Conservation (phyloP, 2,113 vertebrate genomes). For the Petrocephalus microphthalmus region DNA sequence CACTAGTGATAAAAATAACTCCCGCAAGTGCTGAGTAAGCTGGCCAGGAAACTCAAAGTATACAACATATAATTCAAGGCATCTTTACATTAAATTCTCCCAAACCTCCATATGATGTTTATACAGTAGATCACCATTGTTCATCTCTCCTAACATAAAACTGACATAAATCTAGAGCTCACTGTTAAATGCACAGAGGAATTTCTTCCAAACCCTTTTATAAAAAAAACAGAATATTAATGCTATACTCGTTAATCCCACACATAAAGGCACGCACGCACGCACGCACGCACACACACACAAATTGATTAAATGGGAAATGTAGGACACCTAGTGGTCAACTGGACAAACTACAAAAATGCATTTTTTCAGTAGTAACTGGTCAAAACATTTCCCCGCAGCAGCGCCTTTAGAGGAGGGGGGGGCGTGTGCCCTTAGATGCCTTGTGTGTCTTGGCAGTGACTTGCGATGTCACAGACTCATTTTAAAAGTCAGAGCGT, state of each 20-base stretch:
- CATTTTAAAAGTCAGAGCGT: not conserved
- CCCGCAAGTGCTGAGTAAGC: not conserved
- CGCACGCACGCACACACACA: not conserved
- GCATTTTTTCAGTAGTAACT: not conserved
- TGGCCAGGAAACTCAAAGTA: not conserved
- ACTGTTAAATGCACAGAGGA: no score
- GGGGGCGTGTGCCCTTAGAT: not conserved
- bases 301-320: not conserved
- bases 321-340: not conserved
- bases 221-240: not conserved
- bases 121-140: not conserved
- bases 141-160: not conserved
- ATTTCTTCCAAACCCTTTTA: not conserved
- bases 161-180: not conserved
- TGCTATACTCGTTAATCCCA: not conserved
- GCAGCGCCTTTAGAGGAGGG: not conserved
- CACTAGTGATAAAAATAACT: slow-evolving; percentile 38
- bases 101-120: not conserved
- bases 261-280: not conserved
- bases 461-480: not conserved
- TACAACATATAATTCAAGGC: not conserved
- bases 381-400: not conserved
- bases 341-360: not conserved
- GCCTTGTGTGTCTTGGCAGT: not conserved
- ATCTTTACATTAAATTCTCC: not conserved